Percentiles rank a stretch among this genome's conserved stretches.
These are phyloP conservation scores for Ips typographus DNA, from an alignment of 1,140 invertebrate genomes.

Conservation along the genomic window DNA sequence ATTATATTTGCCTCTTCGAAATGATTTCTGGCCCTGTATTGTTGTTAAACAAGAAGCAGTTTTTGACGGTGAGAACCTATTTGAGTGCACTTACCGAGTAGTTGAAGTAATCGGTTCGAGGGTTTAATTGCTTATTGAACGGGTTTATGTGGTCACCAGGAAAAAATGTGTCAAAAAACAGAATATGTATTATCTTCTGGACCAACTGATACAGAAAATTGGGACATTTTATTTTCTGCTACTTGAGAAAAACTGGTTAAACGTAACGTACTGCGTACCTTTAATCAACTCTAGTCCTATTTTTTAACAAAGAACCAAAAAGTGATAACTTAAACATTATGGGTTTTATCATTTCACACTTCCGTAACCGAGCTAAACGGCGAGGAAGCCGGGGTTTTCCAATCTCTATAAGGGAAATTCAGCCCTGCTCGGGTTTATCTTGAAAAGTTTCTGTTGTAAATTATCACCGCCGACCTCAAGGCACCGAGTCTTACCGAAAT, in stretches of 20 bases:
- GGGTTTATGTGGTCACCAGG: background rate
- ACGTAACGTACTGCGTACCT: no score
- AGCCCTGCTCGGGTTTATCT: background rate
- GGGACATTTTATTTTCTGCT: no score
- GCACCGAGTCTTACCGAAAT: background rate
- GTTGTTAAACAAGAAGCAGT: slow-evolving; percentile 50
- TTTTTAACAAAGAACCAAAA: no score
- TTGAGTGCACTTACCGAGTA: slow-evolving; percentile 14
- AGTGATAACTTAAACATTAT: background rate
- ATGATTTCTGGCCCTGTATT: slow-evolving; percentile 38
- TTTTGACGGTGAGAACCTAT: slow-evolving; percentile 28
- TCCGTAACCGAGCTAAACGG: slow-evolving; percentile 31
- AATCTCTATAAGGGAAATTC: slow-evolving; percentile 14
- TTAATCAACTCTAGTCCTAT: no score
- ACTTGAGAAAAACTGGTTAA: no score
- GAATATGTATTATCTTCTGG: no score
- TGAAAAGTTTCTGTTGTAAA: slow-evolving; percentile 8
- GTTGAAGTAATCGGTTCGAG: background rate
- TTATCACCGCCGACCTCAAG: background rate
- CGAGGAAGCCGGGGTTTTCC: background rate
- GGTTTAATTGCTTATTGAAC: slow-evolving; percentile 9
- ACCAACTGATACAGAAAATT: no score
- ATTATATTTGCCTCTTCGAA: slow-evolving; percentile 46
- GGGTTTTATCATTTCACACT: slow-evolving; percentile 42
- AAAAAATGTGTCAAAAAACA: no score